Percentiles rank a stretch among this genome's conserved stretches.
phyloP scores from a whole-genome alignment of 2,888 invertebrate genomes.

The Nomada fucata region DNA sequence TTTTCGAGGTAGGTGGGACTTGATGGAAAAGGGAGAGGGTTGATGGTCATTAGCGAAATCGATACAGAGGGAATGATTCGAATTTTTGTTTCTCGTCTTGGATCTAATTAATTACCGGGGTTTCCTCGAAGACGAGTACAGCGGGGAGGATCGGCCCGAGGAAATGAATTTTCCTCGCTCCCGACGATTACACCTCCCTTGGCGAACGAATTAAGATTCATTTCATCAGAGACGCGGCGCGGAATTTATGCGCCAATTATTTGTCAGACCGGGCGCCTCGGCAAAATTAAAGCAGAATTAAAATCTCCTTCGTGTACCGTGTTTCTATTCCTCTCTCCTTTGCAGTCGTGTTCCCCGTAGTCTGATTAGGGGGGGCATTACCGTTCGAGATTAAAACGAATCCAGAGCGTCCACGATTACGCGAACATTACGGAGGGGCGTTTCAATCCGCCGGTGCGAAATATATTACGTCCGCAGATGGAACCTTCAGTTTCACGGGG shows the following conservation, averaged over 20 bases:
- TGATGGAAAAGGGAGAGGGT: no score
- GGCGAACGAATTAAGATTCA: conserved; percentile 47
- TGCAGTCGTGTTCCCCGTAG: conserved; percentile 19
- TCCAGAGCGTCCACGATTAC: neutral
- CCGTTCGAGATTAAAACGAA: conserved; percentile 16
- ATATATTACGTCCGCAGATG: neutral
- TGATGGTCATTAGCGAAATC: no score
- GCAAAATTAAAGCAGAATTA: conserved; percentile 44
- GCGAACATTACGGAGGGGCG: neutral
- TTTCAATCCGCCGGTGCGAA: neutral
- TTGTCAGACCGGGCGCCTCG: conserved; percentile 38
- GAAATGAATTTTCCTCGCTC: conserved; percentile 48
- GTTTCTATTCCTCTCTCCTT: conserved; percentile 8
- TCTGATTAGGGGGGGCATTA: conserved; percentile 33
- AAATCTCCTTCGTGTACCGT: conserved; percentile 33
- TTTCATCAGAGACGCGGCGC: conserved; percentile 48
- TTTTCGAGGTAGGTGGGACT: neutral
- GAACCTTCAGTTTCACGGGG: no score
- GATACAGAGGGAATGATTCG: no score
- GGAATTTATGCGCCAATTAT: conserved; percentile 57
- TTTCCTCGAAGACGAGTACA: neutral
- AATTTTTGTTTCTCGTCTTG: no score
- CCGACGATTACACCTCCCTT: conserved; percentile 30
- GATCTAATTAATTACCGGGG: neutral
- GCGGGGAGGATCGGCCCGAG: neutral